Evolutionary conservation across 2,113 vertebrate genomes (phyloP).

Genomic region (Amazona guildingii): DNA sequence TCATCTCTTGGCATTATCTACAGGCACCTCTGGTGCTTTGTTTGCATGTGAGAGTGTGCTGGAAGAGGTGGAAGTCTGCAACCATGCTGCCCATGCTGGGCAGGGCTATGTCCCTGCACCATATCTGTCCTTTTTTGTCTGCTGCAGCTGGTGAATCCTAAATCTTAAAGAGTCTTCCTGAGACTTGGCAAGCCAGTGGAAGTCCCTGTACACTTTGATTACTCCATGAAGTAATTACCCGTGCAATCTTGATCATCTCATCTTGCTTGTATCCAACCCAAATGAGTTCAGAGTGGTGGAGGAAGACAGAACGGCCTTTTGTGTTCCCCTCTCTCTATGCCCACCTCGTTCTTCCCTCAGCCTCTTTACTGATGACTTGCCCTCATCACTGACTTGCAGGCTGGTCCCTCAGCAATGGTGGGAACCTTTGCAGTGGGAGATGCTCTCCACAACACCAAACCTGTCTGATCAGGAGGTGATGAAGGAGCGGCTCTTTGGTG

Average conservation of each 20-base stretch:
- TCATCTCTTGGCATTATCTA: accelerated
- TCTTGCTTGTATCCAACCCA: not conserved
- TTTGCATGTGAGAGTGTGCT: too few species aligned
- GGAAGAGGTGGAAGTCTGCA: not conserved
- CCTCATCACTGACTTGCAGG: accelerated
- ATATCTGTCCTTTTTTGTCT: accelerated
- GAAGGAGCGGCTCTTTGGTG: not conserved
- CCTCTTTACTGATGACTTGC: not conserved
- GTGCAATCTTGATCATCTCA: not conserved
- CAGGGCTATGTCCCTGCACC: not conserved
- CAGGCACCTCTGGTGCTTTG: accelerated
- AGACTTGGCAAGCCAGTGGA: not conserved
- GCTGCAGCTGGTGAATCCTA: not conserved
- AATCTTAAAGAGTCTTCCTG: not conserved
- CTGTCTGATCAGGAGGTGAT: not conserved
- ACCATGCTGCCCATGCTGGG: accelerated
- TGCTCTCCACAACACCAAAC: not conserved
- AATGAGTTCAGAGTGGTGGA: not conserved
- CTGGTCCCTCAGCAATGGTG: not conserved
- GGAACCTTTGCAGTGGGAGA: not conserved
- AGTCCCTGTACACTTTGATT: not conserved
- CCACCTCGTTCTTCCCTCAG: not conserved
- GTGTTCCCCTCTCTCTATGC: not conserved
- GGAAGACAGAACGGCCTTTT: not conserved
- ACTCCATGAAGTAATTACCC: not conserved